Evolutionary conservation across 2,797 vertebrate genomes (phyloP), one percentile per base, ranked within the genome.

Genomic region (Acanthurus leucopareius): DNA sequence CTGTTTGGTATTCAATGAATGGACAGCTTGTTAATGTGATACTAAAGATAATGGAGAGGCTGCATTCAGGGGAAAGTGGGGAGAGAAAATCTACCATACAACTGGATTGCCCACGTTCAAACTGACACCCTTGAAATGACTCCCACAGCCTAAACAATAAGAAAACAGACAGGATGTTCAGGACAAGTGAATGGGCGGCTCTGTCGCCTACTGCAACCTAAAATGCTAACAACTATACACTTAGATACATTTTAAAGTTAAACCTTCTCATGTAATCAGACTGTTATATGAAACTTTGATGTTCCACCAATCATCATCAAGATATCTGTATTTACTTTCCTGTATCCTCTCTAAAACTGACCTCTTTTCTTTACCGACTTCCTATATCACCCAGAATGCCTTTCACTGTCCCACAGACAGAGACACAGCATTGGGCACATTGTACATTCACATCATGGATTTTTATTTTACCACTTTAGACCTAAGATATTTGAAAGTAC

Each of bases 1-100:
- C 87, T 90, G 82, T 92, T 94, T 92, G 84, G 91, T 92, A 94
- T 94, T 93, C 92, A 91, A 77, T 88, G 85, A 91, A 88, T 88
- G 92, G 82, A 78, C 77, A 81, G 89, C 87, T 86, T 88, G 89
- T 92, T 92, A 93, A 94, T 93, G 90, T 88, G 91, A 91, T 89
- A 90, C 82, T 89, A 88, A 86, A 91, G 91, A 92, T 90, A 91
- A 88, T 82, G 84, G 86, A 86, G 69, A 77, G 60, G 69, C 51
- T 86, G 77, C 71, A 83, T 86, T 92, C 88, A 90, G 7, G 86
- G 70, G 58, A 84, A 75, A 82, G 73, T 67, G 73, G 72, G 75
- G 82, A 78, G 79, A 90, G 83, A 88, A 89, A 92, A 89, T 89
- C 77, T 84, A 86, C 85, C 80, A 56, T 89, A 80, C 80, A 67